Percentiles rank a stretch among this genome's conserved stretches.
These are phyloP conservation scores for Stegana nigrithorax DNA, from an alignment of 2,888 invertebrate species.

Conservation along the genomic window DNA sequence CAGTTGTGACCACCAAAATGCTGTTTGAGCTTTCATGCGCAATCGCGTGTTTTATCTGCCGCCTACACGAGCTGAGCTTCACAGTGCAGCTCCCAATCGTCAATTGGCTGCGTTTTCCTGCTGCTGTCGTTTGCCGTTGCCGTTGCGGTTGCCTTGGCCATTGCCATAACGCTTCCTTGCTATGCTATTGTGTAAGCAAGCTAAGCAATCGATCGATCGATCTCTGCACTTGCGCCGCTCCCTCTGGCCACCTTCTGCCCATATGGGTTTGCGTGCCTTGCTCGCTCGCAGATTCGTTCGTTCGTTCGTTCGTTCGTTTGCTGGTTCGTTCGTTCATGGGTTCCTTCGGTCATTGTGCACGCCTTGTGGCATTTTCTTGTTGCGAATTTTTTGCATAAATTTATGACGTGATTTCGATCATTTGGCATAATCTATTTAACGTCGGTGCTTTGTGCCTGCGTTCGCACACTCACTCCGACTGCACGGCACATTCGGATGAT, in stretches of 20 bases:
- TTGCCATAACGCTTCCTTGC: too few relatives aligned
- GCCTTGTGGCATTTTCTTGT: slow-evolving; percentile 9
- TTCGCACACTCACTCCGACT: slow-evolving; percentile 24
- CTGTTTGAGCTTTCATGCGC: too few relatives aligned
- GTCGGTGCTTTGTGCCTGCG: slow-evolving; percentile 36
- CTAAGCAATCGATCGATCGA: too few relatives aligned
- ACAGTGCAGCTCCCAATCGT: neutral
- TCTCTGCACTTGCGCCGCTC: too few relatives aligned
- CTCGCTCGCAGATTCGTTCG: too few relatives aligned
- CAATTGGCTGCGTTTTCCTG: neutral
- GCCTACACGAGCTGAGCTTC: slow-evolving; percentile 7
- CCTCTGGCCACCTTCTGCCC: too few relatives aligned
- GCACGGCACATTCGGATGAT: neutral
- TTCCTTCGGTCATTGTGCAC: slow-evolving; percentile 51
- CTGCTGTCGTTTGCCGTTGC: too few relatives aligned
- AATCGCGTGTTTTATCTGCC: slow-evolving; percentile 10
- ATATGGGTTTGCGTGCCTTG: too few relatives aligned
- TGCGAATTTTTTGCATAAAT: slow-evolving; percentile 47
- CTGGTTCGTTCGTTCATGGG: neutral
- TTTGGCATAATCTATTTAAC: slow-evolving; percentile 68
- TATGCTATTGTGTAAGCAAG: too few relatives aligned
- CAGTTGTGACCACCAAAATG: too few relatives aligned
- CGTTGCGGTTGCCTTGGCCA: too few relatives aligned
- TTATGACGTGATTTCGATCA: slow-evolving; percentile 68
- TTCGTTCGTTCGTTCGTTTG: neutral